These are phyloP conservation scores for Nannoperca obscura DNA, from an alignment of 2,797 vertebrate species.

Conservation along the genomic window DNA sequence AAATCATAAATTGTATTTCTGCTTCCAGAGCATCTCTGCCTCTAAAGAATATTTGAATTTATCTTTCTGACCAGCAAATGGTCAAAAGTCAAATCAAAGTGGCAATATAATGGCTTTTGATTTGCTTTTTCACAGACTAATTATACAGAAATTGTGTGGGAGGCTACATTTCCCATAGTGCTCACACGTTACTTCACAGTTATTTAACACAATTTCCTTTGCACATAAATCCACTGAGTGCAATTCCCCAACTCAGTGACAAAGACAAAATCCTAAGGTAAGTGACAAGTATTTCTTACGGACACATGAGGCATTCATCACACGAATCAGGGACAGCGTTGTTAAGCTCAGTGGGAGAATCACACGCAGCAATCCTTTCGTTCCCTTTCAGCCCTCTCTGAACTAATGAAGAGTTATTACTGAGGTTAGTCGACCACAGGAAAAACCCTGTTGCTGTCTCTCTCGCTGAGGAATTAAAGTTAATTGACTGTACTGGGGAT, in stretches of 20 bases:
- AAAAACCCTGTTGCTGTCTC: conserved; percentile 64
- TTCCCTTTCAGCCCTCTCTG: conserved; percentile 55
- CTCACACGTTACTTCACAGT: conserved; percentile 5
- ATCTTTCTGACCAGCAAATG: conserved; percentile 7
- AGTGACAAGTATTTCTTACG: conserved; percentile 55
- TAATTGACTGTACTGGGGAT: conserved; percentile 76
- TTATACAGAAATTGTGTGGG: conserved; percentile 4
- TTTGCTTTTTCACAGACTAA: not conserved
- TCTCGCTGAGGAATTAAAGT: conserved; percentile 63
- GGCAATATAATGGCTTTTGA: not conserved
- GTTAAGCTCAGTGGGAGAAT: conserved; percentile 53
- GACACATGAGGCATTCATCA: conserved; percentile 50
- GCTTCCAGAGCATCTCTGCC: not conserved
- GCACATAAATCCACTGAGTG: conserved; percentile 27
- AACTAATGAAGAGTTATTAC: conserved; percentile 79
- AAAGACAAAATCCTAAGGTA: conserved; percentile 40
- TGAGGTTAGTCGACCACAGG: conserved; percentile 66
- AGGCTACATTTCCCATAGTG: not conserved
- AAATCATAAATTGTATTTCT: not conserved
- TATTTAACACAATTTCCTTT: conserved; percentile 19
- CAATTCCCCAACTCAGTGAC: conserved; percentile 39
- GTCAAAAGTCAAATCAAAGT: not conserved
- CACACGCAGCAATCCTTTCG: conserved; percentile 50
- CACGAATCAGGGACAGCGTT: conserved; percentile 38
- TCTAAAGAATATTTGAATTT: not conserved